Base-by-base conservation (phyloP, 1,140 invertebrate genomes). In the Zaprionus inermis region DNA sequence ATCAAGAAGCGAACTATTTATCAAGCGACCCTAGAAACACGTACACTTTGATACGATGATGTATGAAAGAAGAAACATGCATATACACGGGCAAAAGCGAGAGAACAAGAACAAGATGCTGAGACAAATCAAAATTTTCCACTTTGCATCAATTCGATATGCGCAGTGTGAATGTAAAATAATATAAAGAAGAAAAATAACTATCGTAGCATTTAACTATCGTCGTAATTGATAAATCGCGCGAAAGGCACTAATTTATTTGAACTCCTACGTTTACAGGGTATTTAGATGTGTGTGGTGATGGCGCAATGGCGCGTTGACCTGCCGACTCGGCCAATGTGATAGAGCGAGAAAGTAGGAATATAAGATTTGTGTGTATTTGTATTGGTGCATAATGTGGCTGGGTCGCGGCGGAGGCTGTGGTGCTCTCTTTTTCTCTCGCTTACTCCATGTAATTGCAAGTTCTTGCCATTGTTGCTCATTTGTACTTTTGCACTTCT, bases 1-100 rank as follows among this genome's bases (percentile, higher is more conserved):
- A 86, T 86, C 83, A 70, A 64, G 76, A 75, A 52, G 72, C 76
- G 41, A 57, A 38, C n/a, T 44, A 44, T 44, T 44, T 44, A 44
- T 44, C 38, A 44, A 44, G 16, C n/a, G n/a, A 44, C n/a, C n/a
- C 38, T 44, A 44, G 38, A 58, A 80, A 83, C 83, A 86, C 83
- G 83, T 83, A 88, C 67, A 54, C 56, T 64, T 82, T 83, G 79
- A 86, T 86, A 83, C 56, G 79, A 68, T 76, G 77, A 16, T 58
- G 9, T 32, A 32, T 32, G 6, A 3, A 32, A 32, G 30, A 4
- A 44, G 38, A n/a, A n/a, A n/a, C n/a, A n/a, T n/a, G n/a, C n/a
- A 38, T 38, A 38, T 44, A 44, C 14, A 5, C 14, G 36, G 36
- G 38, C 7, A 44, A 44, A 16, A 16, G n/a, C 5, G n/a, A 41